Base-by-base conservation (phyloP, 2,113 vertebrate species). In the Ochotona princeps region DNA sequence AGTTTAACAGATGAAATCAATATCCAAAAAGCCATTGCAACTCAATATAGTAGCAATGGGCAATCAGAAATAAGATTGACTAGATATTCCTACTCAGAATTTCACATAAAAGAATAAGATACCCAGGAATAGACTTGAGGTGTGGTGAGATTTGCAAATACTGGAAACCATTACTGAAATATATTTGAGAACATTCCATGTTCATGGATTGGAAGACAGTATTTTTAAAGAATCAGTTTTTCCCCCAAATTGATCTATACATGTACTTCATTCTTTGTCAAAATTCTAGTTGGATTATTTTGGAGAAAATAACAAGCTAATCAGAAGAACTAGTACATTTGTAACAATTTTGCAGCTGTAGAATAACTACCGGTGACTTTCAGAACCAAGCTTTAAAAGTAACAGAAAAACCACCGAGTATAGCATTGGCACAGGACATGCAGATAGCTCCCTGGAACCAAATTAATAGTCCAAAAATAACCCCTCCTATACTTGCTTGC, bases 241-340 rank as follows among this genome's bases (percentile, higher is more conserved):
- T 44, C 38, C 28, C 60, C 51, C 11, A 80, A 69, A 63, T 13
- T 87, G 44, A 94, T 70, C 17, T 69, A 80, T 66, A 76, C 21
- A 79, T 67, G 73, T 81, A 88, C 78, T 66, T 2, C n/a, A 89
- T 51, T 67, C 49, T 8, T 93, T 92, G 26, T 82, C 60, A 91
- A 88, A 82, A 89, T 20, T 5, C 30, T 26, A 66, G 5, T 9
- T 73, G 20, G 18, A 88, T 3, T 28, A 60, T 74, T 73, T 76
- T 49, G 14, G 61, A 66, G 26, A 88, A 88, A 81, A 91, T 17
- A 88, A 10, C 54, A 89, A 72, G 54, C 25, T 66, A 63, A 84
- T 60, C 76, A 85, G 51, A 89, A 94, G 5, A 72, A 32, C 26
- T 92, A 69, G 26, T 75, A 79, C 7, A 61, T n/a, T 60, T 63